Base-by-base conservation (phyloP, 2,888 invertebrate genomes). In the Tetheella fluctuosa region DNA sequence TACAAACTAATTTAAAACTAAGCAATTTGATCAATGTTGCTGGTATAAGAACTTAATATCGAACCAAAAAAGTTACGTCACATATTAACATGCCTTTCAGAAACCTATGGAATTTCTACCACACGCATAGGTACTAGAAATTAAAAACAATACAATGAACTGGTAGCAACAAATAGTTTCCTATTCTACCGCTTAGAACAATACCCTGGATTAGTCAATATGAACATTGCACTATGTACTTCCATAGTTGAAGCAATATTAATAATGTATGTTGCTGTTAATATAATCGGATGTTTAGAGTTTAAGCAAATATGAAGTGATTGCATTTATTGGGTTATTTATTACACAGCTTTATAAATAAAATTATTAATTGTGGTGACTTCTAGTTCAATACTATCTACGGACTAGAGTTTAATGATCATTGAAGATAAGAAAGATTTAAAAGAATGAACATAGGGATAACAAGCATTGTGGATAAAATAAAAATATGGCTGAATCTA, bases 271-370 rank as follows among this genome's bases (percentile, higher is more conserved):
- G 34, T 30, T 30, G 30, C 30, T 30, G 15, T 39, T 39, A 39
- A 10, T 15, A 13, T 37, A 39, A 39, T 39, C 4, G 39, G 7
- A 10, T 37, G 37, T 15, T 39, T 10, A 39, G 39, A n/a, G n/a
- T 15, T 37, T 30, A 30, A 37, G 13, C 37, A 37, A 37, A 37
- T 15, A 37, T 37, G 15, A n/a, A 39, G n/a, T 39, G 39, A 39
- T 39, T n/a, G 15, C 39, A 39, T 4, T 37, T n/a, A n/a, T 39
- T n/a, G 13, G 13, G 3, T 39, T n/a, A 39, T 39, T 39, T 39
- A 39, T 39, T 39, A 39, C 39, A 39, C 39, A 39, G 39, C 39
- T n/a, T n/a, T n/a, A 39, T 39, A 39, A 39, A n/a, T 39, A 39
- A 30, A 8, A 30, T 8, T 2, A 37, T 37, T 13, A 15, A n/a